Evolutionary conservation across 2,113 vertebrate genomes (phyloP).

Genomic region (Tiliqua scincoides): DNA sequence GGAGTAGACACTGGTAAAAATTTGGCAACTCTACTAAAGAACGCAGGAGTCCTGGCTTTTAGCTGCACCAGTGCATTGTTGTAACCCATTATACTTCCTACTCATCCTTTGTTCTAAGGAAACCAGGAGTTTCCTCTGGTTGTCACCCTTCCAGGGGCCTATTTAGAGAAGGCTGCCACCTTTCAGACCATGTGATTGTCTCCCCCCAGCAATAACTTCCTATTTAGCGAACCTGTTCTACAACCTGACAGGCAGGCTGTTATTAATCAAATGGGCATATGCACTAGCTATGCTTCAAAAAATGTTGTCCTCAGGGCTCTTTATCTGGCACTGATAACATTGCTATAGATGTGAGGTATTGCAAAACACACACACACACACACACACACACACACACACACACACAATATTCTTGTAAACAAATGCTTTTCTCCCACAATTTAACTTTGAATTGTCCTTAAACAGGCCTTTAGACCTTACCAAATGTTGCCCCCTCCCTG

Average conservation of each 20-base stretch:
- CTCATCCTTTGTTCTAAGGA: not conserved
- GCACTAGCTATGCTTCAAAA: not conserved
- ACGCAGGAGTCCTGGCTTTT: not conserved
- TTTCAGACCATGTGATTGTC: not conserved
- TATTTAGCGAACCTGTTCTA: not conserved
- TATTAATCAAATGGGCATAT: not conserved
- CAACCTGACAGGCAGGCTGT: not conserved
- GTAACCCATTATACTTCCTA: not conserved
- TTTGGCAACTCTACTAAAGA: not conserved
- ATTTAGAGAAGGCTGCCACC: not conserved
- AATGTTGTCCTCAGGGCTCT: no score
- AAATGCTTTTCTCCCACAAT: not conserved
- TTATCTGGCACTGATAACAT: not conserved
- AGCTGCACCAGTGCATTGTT: not conserved
- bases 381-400: no score
- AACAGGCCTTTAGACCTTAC: not conserved
- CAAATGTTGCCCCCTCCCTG: no score
- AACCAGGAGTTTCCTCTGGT: no score
- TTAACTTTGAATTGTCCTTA: not conserved
- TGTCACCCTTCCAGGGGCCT: not conserved
- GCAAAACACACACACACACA: no score
- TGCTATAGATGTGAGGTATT: not conserved
- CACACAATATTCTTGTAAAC: not conserved
- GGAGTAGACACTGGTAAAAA: not conserved
- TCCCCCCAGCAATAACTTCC: not conserved